A percentile compares a stretch with the other conserved stretches of the same genome.
Evolutionary conservation across 2,888 invertebrate genomes (phyloP).

Genomic region (Diabrotica balteata): DNA sequence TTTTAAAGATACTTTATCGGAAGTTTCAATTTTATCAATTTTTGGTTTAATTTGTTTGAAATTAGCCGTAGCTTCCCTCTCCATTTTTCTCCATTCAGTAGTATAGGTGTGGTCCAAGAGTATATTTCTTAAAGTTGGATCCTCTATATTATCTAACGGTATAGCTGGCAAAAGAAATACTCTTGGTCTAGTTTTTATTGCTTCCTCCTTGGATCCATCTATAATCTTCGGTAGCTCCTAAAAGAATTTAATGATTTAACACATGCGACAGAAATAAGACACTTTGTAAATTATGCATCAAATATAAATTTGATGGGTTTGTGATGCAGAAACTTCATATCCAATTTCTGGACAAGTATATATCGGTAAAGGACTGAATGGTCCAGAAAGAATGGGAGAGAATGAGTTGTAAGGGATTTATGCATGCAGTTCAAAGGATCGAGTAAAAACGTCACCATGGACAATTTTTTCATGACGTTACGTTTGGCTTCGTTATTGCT

Average conservation of each 20-base stretch:
- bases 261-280: no score
- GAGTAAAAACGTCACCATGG: no score
- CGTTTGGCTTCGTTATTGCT: no score
- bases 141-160: slow-evolving; percentile 55
- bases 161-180: slow-evolving; percentile 54
- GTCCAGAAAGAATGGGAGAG: no score
- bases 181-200: slow-evolving; percentile 53
- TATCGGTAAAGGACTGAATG: no score
- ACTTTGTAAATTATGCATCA: no score
- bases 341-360: no score
- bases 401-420: no score
- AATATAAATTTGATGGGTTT: no score
- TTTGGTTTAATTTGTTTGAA: slow-evolving; percentile 38
- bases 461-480: no score
- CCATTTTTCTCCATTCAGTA: slow-evolving; percentile 52
- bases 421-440: no score
- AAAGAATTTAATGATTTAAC: background rate
- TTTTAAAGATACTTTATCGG: slow-evolving; percentile 40
- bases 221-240: slow-evolving; percentile 34
- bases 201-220: slow-evolving; percentile 43
- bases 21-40: slow-evolving; percentile 35
- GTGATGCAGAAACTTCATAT: no score
- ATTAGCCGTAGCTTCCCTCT: slow-evolving; percentile 48
- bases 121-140: slow-evolving; percentile 53
- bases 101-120: slow-evolving; percentile 55